Conservation (phyloP, 1,140 invertebrate species). For the Teleogryllus occipitalis region DNA sequence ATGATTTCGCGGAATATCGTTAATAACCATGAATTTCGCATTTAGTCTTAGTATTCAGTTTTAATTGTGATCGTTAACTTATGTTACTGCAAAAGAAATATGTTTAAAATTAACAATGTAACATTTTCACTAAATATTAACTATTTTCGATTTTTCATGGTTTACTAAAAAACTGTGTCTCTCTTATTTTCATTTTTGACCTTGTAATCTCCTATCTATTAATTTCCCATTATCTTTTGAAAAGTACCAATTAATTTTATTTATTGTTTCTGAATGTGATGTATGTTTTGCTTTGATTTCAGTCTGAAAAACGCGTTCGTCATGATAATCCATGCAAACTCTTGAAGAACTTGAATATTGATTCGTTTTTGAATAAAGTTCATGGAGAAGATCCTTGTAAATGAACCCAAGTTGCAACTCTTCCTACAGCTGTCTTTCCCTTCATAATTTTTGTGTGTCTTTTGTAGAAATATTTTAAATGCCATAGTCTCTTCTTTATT, state of each 20-base stretch:
- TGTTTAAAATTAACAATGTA: too few species aligned
- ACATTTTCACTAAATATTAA: too few species aligned
- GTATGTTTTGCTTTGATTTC: neutral
- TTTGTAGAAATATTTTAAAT: neutral
- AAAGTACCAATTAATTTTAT: neutral
- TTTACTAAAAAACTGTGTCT: too few species aligned
- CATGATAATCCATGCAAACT: neutral
- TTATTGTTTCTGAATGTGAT: neutral
- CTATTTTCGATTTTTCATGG: too few species aligned
- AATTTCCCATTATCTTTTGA: neutral
- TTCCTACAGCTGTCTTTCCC: too few species aligned
- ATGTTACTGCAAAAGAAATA: too few species aligned
- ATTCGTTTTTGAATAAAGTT: neutral
- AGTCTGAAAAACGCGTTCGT: neutral
- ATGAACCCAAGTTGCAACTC: neutral
- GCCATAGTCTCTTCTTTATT: neutral
- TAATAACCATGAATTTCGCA: too few species aligned
- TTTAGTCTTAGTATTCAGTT: too few species aligned
- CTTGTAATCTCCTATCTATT: too few species aligned
- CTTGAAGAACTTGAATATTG: neutral
- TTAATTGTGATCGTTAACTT: too few species aligned
- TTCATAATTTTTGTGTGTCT: neutral
- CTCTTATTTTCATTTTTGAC: too few species aligned
- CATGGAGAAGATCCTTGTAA: neutral
- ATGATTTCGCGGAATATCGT: too few species aligned